A percentile compares a stretch with the other conserved stretches of the same genome.
These are phyloP conservation scores for Scomber colias DNA, from an alignment of 2,113 vertebrate genomes.

Conservation along the genomic window DNA sequence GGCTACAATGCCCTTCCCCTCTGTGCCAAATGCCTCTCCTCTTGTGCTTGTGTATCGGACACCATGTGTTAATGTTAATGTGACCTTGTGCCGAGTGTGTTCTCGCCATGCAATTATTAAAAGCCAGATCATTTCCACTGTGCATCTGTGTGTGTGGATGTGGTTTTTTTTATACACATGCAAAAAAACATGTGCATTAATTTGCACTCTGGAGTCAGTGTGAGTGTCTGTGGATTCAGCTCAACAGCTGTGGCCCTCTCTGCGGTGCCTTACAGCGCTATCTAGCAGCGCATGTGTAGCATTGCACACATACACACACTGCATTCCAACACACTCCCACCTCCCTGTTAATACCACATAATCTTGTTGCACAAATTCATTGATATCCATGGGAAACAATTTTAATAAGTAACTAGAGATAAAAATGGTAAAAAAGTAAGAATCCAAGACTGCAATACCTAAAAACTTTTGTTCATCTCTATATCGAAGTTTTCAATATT, in stretches of 20 bases:
- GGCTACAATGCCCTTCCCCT: conserved; percentile 48
- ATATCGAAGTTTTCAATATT: background rate
- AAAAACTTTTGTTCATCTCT: background rate
- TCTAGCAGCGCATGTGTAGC: conserved; percentile 43
- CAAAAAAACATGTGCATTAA: conserved; percentile 14
- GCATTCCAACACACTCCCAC: conserved; percentile 27
- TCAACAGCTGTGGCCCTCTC: conserved; percentile 18
- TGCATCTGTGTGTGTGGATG: conserved; percentile 8
- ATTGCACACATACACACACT: conserved; percentile 29
- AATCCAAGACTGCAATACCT: background rate
- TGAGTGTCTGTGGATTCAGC: conserved; percentile 30
- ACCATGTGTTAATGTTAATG: conserved; percentile 39
- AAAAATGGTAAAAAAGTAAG: background rate
- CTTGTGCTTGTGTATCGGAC: conserved; percentile 28
- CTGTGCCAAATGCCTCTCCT: conserved; percentile 62
- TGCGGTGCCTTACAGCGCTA: conserved; percentile 44
- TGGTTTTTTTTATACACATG: background rate
- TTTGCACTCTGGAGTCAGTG: conserved; percentile 28
- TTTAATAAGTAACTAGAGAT: background rate
- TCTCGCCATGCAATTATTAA: conserved; percentile 8
- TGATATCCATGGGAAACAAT: background rate
- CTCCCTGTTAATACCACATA: background rate
- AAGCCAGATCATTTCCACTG: background rate
- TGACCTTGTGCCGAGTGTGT: conserved; percentile 56
- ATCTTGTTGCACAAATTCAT: conserved; percentile 15